Evolutionary conservation across 2,888 invertebrate genomes (phyloP).

Genomic region (Brenthis daphne): DNA sequence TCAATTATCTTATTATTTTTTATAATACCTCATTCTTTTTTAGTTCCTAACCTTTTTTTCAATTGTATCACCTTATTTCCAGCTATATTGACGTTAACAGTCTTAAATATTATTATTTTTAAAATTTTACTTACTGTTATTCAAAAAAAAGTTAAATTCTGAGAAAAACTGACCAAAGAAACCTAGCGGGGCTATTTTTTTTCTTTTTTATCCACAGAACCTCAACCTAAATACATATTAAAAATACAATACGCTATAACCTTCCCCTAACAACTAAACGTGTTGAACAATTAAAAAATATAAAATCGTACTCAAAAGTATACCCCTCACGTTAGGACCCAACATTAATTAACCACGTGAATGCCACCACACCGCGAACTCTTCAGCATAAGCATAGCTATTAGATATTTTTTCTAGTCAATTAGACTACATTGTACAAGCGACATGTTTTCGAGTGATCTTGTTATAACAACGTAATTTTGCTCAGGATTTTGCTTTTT

Average conservation of each 20-base stretch:
- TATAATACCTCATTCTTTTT: background rate
- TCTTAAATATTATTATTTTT: too few relatives aligned
- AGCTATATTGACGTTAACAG: too few relatives aligned
- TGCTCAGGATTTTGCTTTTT: background rate
- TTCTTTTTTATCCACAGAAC: background rate
- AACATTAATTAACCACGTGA: constrained; percentile 43
- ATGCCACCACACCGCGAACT: constrained; percentile 39
- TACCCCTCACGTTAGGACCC: constrained; percentile 14
- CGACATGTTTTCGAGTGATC: constrained; percentile 23
- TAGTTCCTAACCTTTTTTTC: too few relatives aligned
- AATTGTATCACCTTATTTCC: too few relatives aligned
- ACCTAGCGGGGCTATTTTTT: too few relatives aligned
- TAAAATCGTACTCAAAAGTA: constrained; percentile 23
- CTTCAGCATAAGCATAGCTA: constrained; percentile 37
- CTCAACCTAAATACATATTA: background rate
- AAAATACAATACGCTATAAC: background rate
- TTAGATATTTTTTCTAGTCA: constrained; percentile 37
- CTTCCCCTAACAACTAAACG: background rate
- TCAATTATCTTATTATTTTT: constrained; percentile 7
- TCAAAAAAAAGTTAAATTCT: too few relatives aligned
- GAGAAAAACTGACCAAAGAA: too few relatives aligned
- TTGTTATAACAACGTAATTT: background rate
- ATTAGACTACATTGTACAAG: constrained; percentile 31
- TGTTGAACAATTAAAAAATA: constrained; percentile 21
- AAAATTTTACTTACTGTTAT: too few relatives aligned